Evolutionary conservation across 2,113 vertebrate species (phyloP).

Genomic region (Cervus canadensis): DNA sequence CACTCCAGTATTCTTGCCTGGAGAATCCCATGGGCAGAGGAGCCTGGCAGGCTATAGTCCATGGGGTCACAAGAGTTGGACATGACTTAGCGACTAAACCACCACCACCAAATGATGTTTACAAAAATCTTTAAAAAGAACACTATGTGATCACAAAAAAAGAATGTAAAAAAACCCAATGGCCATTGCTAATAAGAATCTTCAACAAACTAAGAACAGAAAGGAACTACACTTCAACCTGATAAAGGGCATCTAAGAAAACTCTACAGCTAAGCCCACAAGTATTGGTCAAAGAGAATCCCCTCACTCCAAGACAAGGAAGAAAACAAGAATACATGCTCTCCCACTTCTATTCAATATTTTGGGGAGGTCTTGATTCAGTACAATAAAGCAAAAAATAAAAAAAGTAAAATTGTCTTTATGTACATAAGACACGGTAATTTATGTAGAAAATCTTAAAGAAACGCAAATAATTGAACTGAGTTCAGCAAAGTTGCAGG

Average conservation of each 20-base stretch:
- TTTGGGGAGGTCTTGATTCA: neutral
- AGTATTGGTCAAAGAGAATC: neutral
- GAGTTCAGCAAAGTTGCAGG: neutral
- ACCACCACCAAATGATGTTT: neutral
- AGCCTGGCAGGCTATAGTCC: neutral
- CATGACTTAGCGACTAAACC: neutral
- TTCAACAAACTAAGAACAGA: neutral
- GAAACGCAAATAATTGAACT: neutral
- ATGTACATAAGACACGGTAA: neutral
- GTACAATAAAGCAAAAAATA: neutral
- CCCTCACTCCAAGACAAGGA: neutral
- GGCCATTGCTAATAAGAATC: neutral
- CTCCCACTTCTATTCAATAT: neutral
- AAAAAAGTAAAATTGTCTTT: neutral
- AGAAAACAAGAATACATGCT: neutral
- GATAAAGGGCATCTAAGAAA: neutral
- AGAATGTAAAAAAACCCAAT: neutral
- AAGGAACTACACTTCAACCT: neutral
- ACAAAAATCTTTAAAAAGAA: neutral
- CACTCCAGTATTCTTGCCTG: neutral
- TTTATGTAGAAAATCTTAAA: neutral
- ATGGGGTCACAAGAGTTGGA: neutral
- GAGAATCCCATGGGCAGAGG: neutral
- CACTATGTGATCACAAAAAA: neutral
- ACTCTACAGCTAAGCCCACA: neutral